Evolutionary conservation across 1,140 invertebrate genomes (phyloP).

Genomic region (Drosophila santomea): DNA sequence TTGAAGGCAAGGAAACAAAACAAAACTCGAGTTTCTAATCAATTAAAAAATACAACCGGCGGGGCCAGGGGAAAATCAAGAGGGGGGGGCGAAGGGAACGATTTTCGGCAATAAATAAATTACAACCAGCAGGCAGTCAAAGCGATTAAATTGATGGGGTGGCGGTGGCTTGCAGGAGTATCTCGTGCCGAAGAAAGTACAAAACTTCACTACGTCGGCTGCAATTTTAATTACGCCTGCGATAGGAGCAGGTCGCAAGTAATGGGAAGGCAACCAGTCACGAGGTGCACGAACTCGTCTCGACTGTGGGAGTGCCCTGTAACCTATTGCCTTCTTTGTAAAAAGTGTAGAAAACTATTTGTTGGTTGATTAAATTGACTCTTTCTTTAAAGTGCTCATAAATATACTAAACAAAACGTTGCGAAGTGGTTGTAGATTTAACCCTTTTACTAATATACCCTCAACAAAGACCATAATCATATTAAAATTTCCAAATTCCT

Average conservation of each 20-base stretch:
- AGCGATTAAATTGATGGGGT: constrained; percentile 24
- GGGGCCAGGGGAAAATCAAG: constrained; percentile 23
- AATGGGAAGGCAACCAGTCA: constrained; percentile 8
- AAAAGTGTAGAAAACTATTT: background rate
- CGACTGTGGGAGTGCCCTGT: background rate
- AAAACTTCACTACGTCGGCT: constrained; percentile 36
- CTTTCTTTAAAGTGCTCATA: no score
- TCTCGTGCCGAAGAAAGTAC: background rate
- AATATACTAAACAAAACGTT: no score
- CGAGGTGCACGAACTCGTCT: background rate
- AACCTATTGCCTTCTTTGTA: background rate
- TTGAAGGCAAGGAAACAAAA: constrained; percentile 28
- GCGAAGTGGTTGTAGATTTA: no score
- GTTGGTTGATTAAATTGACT: no score
- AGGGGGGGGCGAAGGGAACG: constrained; percentile 16
- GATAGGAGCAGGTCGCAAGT: constrained; percentile 27
- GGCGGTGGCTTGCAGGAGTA: background rate
- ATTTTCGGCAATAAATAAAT: constrained; percentile 58
- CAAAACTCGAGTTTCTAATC: constrained; percentile 55
- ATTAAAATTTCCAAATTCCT: no score
- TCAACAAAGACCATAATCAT: no score
- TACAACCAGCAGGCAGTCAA: constrained; percentile 33
- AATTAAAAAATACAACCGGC: constrained; percentile 37
- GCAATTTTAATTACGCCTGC: constrained; percentile 59
- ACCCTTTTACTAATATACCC: no score